Evolutionary conservation across 2,113 vertebrate species (phyloP).

Genomic region (Neolamprologus devosi): DNA sequence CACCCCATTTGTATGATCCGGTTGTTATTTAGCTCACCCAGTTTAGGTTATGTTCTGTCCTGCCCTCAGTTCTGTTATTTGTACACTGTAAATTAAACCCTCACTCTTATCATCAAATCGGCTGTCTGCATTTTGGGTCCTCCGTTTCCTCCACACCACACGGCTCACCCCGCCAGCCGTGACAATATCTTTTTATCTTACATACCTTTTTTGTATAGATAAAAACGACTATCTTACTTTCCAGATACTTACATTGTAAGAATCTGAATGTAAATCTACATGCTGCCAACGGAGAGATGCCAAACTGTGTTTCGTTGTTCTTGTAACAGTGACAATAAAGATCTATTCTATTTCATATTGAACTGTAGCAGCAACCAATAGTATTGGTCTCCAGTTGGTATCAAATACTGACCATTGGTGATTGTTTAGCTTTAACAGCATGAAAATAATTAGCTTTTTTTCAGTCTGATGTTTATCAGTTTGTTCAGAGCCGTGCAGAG

Average conservation of each 20-base stretch:
- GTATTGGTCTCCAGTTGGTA: not conserved
- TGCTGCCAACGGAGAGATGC: not conserved
- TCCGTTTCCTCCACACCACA: no score
- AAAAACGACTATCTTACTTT: not conserved
- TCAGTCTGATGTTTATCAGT: not conserved
- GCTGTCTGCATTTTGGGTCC: no score
- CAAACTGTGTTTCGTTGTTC: not conserved
- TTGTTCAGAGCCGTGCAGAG: not conserved
- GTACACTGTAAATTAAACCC: no score
- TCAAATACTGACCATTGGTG: not conserved
- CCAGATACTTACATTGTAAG: not conserved
- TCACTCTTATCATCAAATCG: no score
- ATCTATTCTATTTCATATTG: not conserved
- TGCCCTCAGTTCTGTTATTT: no score
- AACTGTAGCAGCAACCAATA: not conserved
- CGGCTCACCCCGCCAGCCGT: no score
- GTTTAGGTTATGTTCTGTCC: no score
- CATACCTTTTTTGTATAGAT: not conserved
- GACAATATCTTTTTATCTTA: not conserved
- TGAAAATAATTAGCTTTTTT: not conserved
- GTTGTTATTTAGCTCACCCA: no score
- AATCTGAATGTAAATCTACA: not conserved
- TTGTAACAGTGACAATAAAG: not conserved
- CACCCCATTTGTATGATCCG: no score
- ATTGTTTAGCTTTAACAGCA: not conserved